Percentiles rank a stretch among this genome's conserved stretches.
phyloP scores from a whole-genome alignment of 35 echinoderm and acorn worm genomes.

The Eucidaris tribuloides region DNA sequence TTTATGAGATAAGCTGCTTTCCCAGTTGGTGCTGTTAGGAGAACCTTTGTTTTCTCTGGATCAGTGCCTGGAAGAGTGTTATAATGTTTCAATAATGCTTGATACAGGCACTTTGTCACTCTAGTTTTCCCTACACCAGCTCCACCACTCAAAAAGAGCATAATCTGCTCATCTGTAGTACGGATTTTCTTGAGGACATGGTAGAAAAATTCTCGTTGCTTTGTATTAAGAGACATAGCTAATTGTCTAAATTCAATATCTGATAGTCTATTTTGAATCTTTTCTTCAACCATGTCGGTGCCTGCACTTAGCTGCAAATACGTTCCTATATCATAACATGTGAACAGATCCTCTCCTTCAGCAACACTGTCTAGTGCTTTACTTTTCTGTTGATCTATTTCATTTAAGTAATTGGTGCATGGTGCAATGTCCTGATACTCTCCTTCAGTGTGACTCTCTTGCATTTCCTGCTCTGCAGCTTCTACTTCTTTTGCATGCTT shows the following conservation, averaged over 20 bases:
- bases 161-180: not conserved
- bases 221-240: constrained; percentile 8
- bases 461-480: not conserved
- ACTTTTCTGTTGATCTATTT: not conserved
- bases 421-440: not conserved
- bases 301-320: not conserved
- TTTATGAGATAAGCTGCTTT: constrained; percentile 24
- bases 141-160: constrained; percentile 8
- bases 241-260: not conserved
- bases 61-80: not conserved
- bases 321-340: not conserved
- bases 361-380: not conserved
- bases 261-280: not conserved
- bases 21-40: constrained; percentile 19
- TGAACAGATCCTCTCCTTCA: not conserved
- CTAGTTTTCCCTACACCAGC: constrained; percentile 21
- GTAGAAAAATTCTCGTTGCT: constrained; percentile 24
- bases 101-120: not conserved
- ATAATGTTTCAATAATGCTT: not conserved
- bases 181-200: not conserved
- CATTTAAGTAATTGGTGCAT: not conserved
- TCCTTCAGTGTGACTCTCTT: not conserved
- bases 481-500: not conserved
- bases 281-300: not conserved
- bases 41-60: not conserved